Conservation (phyloP, 2,797 vertebrate genomes). For the Pseudomugil tenellus region DNA sequence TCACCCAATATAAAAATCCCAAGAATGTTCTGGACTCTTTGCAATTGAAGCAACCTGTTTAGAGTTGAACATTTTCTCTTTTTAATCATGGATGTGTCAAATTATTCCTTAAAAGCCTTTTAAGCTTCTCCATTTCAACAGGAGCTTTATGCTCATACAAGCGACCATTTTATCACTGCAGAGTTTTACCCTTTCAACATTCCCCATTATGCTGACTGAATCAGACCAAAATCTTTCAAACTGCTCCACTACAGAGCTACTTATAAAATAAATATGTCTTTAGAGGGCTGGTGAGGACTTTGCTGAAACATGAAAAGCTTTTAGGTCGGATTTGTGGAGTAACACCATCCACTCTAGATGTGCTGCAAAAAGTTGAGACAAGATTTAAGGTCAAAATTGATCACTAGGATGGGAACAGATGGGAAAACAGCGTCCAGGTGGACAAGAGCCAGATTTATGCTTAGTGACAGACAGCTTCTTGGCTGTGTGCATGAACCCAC, state of each 20-base stretch:
- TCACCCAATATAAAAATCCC: not conserved
- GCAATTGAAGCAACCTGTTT: not conserved
- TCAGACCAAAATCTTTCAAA: constrained; percentile 3
- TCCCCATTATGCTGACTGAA: not conserved
- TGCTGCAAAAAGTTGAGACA: constrained; percentile 18
- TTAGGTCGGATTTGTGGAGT: constrained; percentile 19
- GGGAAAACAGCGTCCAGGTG: constrained; percentile 64
- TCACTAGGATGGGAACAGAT: constrained; percentile 66
- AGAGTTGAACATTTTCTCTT: constrained; percentile 1
- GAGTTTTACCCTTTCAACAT: constrained; percentile 18
- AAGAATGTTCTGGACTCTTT: not conserved
- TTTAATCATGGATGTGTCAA: constrained; percentile 21
- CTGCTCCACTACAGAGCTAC: constrained; percentile 5
- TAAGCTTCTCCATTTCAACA: constrained; percentile 9
- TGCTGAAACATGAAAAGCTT: constrained; percentile 12
- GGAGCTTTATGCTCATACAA: constrained; percentile 19
- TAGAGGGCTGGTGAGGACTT: not conserved
- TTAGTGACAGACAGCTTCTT: constrained; percentile 61
- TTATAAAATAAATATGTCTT: constrained; percentile 13
- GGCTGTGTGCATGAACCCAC: constrained; percentile 26
- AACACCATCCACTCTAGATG: constrained; percentile 29
- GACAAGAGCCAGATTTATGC: constrained; percentile 54
- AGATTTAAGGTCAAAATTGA: constrained; percentile 61
- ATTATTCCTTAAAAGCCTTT: constrained; percentile 36
- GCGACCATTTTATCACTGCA: constrained; percentile 14